These are phyloP conservation scores for Manis crassicaudata DNA, from an alignment of 2,797 vertebrate species.

Conservation along the genomic window DNA sequence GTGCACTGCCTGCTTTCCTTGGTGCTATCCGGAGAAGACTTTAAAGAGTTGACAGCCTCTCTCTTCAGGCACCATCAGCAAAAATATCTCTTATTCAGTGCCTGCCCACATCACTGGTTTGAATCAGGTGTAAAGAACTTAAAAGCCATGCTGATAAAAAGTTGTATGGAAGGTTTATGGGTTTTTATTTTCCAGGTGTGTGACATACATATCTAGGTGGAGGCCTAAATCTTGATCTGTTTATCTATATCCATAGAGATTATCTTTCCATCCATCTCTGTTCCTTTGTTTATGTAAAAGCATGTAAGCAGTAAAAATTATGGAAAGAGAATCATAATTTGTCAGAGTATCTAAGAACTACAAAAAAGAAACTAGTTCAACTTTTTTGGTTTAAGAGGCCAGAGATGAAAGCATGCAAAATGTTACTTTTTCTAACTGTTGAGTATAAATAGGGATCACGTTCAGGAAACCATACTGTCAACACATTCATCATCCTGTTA, in stretches of 20 bases:
- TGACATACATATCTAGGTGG: too few relatives aligned
- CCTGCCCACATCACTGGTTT: neutral
- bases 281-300: neutral
- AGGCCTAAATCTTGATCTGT: too few relatives aligned
- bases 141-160: neutral
- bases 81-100: neutral
- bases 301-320: neutral
- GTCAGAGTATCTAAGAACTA: neutral
- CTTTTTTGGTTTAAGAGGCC: neutral
- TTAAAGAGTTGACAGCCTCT: neutral
- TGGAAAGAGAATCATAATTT: neutral
- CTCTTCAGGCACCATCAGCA: neutral
- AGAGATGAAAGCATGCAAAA: neutral
- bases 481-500: neutral
- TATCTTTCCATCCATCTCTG: neutral
- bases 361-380: neutral
- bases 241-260: neutral
- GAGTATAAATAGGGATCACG: neutral
- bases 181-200: neutral
- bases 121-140: neutral
- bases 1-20: neutral
- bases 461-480: neutral
- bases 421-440: neutral
- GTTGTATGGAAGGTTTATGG: neutral
- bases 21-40: neutral